Conservation (phyloP, 1,140 invertebrate species). For the Dryas iulia region DNA sequence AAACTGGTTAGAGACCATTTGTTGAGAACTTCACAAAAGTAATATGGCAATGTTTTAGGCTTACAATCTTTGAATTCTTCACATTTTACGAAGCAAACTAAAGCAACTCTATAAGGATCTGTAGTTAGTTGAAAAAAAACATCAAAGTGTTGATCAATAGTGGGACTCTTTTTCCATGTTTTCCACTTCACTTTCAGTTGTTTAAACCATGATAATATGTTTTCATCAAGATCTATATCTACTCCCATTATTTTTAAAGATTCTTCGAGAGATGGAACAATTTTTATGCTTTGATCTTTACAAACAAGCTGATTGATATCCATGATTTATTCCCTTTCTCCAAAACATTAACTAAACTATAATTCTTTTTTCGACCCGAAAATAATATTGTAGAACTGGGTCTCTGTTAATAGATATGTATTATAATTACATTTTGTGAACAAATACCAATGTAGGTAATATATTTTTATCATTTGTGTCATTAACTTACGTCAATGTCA, state of each 20-base stretch:
- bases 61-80: conserved; percentile 71
- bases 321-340: conserved; percentile 29
- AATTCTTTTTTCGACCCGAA: background rate
- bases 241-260: conserved; percentile 55
- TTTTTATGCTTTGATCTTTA: conserved; percentile 68
- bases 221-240: conserved; percentile 52
- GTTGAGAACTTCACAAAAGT: conserved; percentile 59
- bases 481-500: background rate
- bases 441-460: background rate
- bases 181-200: conserved; percentile 61
- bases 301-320: conserved; percentile 55
- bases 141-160: conserved; percentile 54
- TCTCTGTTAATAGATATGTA: background rate
- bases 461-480: background rate
- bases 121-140: conserved; percentile 42
- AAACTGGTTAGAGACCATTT: conserved; percentile 52
- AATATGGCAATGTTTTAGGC: conserved; percentile 65
- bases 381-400: background rate
- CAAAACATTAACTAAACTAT: background rate
- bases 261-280: conserved; percentile 71
- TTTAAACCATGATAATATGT: conserved; percentile 49
- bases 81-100: conserved; percentile 65
- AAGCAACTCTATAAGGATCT: conserved; percentile 55
- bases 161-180: conserved; percentile 66
- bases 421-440: background rate